Conservation (phyloP, 2,797 vertebrate species). For the Oryzias dopingdopingensis region DNA sequence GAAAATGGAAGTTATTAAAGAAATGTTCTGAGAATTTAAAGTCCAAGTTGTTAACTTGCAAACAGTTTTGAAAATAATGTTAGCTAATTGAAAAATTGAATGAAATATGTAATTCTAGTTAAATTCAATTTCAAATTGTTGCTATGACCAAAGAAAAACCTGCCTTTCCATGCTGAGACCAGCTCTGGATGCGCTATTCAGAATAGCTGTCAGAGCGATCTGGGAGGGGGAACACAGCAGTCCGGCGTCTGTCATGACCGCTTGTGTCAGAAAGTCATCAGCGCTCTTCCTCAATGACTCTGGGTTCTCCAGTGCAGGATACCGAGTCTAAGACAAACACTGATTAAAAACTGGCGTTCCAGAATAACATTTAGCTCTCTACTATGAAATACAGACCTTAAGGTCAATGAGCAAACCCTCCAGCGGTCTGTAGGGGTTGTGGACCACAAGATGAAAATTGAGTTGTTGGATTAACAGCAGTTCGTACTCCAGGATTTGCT, state of each 20-base stretch:
- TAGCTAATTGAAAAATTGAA: not conserved
- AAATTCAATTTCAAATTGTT: not conserved
- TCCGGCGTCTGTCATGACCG: slow-evolving; percentile 86
- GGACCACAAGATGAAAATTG: slow-evolving; percentile 95
- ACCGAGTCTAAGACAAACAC: slow-evolving; percentile 82
- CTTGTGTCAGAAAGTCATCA: slow-evolving; percentile 91
- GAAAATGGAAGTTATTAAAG: no score
- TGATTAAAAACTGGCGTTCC: no score
- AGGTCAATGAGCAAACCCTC: slow-evolving; percentile 95
- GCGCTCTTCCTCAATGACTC: slow-evolving; percentile 89
- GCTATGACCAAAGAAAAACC: not conserved
- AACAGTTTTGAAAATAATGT: not conserved
- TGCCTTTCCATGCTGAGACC: slow-evolving; percentile 93
- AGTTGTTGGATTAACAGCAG: slow-evolving; percentile 94
- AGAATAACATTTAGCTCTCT: not conserved
- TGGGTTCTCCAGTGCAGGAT: slow-evolving; percentile 88
- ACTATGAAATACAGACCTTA: slow-evolving; percentile 77
- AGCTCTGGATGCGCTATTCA: slow-evolving; percentile 88
- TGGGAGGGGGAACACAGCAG: slow-evolving; percentile 92
- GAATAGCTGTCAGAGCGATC: slow-evolving; percentile 88
- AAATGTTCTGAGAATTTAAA: no score
- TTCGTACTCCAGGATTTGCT: slow-evolving; percentile 95
- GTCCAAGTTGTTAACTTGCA: no score
- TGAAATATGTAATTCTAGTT: not conserved
- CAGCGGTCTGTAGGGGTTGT: slow-evolving; percentile 94